A percentile compares a stretch with the other conserved stretches of the same genome.
These are phyloP conservation scores for Drosophila pandora DNA, from an alignment of 1,140 invertebrate species.

Conservation along the genomic window DNA sequence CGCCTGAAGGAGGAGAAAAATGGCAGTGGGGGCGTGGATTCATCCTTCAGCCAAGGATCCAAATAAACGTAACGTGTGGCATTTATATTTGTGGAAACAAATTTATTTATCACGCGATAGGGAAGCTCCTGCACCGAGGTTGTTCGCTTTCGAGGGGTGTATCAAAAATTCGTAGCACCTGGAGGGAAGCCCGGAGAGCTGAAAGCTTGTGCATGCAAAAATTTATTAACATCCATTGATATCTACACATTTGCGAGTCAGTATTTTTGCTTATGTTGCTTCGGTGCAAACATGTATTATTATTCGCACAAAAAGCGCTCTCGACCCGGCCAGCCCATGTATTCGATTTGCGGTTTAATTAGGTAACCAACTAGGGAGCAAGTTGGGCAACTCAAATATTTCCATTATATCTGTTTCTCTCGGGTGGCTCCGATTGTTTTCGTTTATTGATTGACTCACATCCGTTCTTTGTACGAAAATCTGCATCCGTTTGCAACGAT, in stretches of 20 bases:
- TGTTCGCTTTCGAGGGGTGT: slow-evolving; percentile 50
- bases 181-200: slow-evolving; percentile 5
- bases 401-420: slow-evolving; percentile 33
- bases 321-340: slow-evolving; percentile 56
- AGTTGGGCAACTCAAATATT: slow-evolving; percentile 2
- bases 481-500: slow-evolving; percentile 34
- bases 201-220: slow-evolving; percentile 33
- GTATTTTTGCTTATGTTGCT: no score
- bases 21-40: not conserved
- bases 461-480: slow-evolving; percentile 42
- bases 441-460: slow-evolving; percentile 47
- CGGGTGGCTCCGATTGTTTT: slow-evolving; percentile 17
- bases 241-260: slow-evolving; percentile 4
- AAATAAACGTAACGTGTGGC: slow-evolving; percentile 78
- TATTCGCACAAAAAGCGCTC: slow-evolving; percentile 47
- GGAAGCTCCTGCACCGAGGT: slow-evolving; percentile 14
- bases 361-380: slow-evolving; percentile 52
- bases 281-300: slow-evolving; percentile 41
- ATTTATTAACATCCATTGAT: slow-evolving; percentile 59
- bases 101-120: slow-evolving; percentile 64
- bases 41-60: slow-evolving; percentile 14
- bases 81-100: slow-evolving; percentile 75
- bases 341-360: slow-evolving; percentile 76
- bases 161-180: slow-evolving; percentile 23
- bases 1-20: slow-evolving; percentile 53